Percentiles rank a stretch among this genome's conserved stretches.
phyloP scores from a whole-genome alignment of 2,888 invertebrate genomes.

The Helleia helle region DNA sequence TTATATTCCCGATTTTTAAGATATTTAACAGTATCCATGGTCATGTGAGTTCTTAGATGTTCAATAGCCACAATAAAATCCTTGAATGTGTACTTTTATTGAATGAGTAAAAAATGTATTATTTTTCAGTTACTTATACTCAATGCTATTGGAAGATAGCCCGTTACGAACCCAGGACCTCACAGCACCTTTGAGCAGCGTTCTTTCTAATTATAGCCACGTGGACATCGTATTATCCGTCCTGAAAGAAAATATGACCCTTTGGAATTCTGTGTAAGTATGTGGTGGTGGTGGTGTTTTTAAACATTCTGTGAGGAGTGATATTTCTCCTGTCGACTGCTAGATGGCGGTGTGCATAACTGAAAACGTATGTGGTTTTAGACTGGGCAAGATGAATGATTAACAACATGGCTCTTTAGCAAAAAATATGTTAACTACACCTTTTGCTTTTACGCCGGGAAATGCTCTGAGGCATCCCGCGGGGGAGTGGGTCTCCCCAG shows the following conservation, averaged over 20 bases:
- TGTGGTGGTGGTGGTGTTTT: no score
- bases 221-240: slow-evolving; percentile 67
- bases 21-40: no score
- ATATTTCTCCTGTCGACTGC: no score
- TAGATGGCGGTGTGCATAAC: no score
- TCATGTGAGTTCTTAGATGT: no score
- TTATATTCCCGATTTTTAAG: not conserved
- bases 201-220: slow-evolving; percentile 68
- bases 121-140: slow-evolving; percentile 43
- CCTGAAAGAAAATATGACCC: slow-evolving; percentile 47
- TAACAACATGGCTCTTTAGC: no score
- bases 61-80: not conserved
- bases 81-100: not conserved
- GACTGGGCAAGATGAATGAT: no score
- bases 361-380: no score
- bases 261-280: slow-evolving; percentile 50
- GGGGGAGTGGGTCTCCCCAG: no score
- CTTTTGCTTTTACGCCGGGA: no score
- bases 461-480: no score
- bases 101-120: not conserved
- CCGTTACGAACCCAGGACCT: slow-evolving; percentile 56
- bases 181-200: slow-evolving; percentile 52
- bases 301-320: not conserved
- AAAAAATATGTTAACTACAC: no score
- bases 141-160: slow-evolving; percentile 43